Evolutionary conservation across 2,797 vertebrate species (phyloP).

Genomic region (Acanthurus lineatus): DNA sequence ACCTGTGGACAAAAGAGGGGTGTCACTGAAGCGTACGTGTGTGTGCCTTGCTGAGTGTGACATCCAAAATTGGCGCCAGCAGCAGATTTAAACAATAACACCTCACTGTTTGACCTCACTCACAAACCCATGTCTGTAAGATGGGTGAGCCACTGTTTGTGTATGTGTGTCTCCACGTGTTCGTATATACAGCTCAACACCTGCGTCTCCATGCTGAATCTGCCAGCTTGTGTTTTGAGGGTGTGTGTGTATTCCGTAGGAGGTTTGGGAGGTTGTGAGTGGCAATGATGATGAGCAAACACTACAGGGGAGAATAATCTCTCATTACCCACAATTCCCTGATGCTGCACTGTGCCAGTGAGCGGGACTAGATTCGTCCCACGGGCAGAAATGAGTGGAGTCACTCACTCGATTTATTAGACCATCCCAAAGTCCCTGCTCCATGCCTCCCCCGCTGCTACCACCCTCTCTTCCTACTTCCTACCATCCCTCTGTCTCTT

Average conservation of each 20-base stretch:
- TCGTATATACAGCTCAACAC: constrained; percentile 33
- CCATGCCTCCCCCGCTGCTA: constrained; percentile 60
- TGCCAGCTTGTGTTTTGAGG: constrained; percentile 16
- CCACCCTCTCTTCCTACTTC: constrained; percentile 43
- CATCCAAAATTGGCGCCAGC: constrained; percentile 72
- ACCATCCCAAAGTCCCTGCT: constrained; percentile 66
- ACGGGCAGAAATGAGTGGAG: constrained; percentile 82
- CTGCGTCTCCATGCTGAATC: constrained; percentile 56
- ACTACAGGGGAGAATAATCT: constrained; percentile 86
- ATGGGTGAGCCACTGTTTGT: not conserved
- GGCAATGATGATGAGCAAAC: constrained; percentile 79
- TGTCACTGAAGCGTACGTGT: constrained; percentile 64
- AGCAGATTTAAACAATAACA: constrained; percentile 79
- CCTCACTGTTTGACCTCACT: constrained; percentile 69
- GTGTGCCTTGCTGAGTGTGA: constrained; percentile 59
- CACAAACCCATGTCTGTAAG: constrained; percentile 49
- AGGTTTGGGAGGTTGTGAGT: constrained; percentile 47
- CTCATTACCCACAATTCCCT: constrained; percentile 85
- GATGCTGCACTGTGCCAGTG: constrained; percentile 67
- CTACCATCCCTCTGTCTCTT: constrained; percentile 30
- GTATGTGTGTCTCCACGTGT: constrained; percentile 15
- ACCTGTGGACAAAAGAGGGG: constrained; percentile 78
- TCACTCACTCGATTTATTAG: constrained; percentile 88
- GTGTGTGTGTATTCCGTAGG: constrained; percentile 36
- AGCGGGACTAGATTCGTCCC: constrained; percentile 78